Evolutionary conservation across 1,140 invertebrate genomes (phyloP).

Genomic region (Cydia splendana): DNA sequence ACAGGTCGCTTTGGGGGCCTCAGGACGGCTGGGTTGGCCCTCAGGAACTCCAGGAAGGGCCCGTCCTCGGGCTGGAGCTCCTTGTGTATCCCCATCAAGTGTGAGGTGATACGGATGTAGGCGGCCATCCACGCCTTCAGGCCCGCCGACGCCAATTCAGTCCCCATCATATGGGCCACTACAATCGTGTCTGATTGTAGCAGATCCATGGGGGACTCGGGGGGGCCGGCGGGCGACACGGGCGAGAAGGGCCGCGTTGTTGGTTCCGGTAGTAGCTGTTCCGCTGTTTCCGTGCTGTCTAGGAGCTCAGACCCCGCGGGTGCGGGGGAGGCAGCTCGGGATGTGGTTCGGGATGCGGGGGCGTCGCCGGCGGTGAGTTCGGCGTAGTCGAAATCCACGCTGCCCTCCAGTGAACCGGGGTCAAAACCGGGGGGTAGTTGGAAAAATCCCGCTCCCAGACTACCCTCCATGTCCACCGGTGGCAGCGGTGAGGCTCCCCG

Average conservation of each 20-base stretch:
- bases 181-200: not conserved
- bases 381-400: not conserved
- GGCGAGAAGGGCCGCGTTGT: not conserved
- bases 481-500: too few relatives aligned
- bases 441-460: not conserved
- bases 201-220: not conserved
- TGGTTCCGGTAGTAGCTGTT: not conserved
- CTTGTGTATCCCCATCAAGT: too few relatives aligned
- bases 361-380: not conserved
- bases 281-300: not conserved
- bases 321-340: not conserved
- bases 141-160: not conserved
- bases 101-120: too few relatives aligned
- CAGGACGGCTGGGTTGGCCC: too few relatives aligned
- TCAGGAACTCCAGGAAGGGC: too few relatives aligned
- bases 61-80: too few relatives aligned
- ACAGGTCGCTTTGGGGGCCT: too few relatives aligned
- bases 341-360: too few relatives aligned
- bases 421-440: not conserved
- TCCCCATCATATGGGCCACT: not conserved
- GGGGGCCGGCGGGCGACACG: not conserved
- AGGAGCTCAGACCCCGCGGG: too few relatives aligned
- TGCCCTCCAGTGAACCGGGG: not conserved
- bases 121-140: not conserved
- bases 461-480: not conserved